Percentiles rank a stretch among this genome's conserved stretches.
These are phyloP conservation scores for Boloria selene DNA, from an alignment of 2,888 invertebrate genomes.

Conservation along the genomic window DNA sequence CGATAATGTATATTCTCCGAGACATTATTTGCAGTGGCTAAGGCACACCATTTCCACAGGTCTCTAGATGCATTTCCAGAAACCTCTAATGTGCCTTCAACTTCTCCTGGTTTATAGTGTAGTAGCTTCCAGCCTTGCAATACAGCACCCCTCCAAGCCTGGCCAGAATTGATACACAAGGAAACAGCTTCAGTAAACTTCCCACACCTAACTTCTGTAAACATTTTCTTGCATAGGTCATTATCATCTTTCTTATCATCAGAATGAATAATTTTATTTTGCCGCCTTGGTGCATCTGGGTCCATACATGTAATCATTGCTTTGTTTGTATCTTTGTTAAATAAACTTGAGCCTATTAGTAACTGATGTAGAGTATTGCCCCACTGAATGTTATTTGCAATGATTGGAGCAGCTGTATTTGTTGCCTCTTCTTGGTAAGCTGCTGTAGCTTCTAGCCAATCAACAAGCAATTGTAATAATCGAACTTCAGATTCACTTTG, in stretches of 20 bases:
- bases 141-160: slow-evolving; percentile 95
- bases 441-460: slow-evolving; percentile 95
- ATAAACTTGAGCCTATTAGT: slow-evolving; percentile 75
- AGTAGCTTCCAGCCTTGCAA: slow-evolving; percentile 94
- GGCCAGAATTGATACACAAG: slow-evolving; percentile 92
- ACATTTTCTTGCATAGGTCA: slow-evolving; percentile 83
- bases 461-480: slow-evolving; percentile 92
- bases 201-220: slow-evolving; percentile 91
- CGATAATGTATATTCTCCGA: slow-evolving; percentile 80
- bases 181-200: slow-evolving; percentile 92
- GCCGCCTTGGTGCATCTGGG: slow-evolving; percentile 93
- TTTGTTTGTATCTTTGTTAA: slow-evolving; percentile 71
- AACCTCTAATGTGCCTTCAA: slow-evolving; percentile 79
- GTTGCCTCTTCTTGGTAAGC: slow-evolving; percentile 88
- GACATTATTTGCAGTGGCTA: slow-evolving; percentile 82
- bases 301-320: slow-evolving; percentile 87
- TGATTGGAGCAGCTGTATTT: slow-evolving; percentile 69
- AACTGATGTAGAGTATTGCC: slow-evolving; percentile 94
- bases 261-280: slow-evolving; percentile 90
- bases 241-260: slow-evolving; percentile 91
- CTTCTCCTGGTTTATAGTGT: slow-evolving; percentile 89
- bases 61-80: slow-evolving; percentile 92
- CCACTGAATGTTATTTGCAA: slow-evolving; percentile 89
- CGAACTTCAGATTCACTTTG: slow-evolving; percentile 81
- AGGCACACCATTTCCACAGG: slow-evolving; percentile 89